Evolutionary conservation across 2,888 invertebrate genomes (phyloP).

Genomic region (Epinotia bilunana): DNA sequence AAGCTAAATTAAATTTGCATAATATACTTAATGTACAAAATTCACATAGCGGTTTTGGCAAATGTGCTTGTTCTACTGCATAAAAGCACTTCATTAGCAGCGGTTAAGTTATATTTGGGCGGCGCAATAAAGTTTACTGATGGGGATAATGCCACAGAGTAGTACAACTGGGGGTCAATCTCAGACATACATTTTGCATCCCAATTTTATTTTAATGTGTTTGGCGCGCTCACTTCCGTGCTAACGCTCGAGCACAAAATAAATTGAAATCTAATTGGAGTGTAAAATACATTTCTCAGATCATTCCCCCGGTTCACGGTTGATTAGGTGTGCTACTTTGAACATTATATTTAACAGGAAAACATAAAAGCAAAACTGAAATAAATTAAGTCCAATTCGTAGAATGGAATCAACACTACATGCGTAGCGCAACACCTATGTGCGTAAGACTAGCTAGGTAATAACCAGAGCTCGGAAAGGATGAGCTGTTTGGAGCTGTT

Average conservation of each 20-base stretch:
- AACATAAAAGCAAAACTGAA: neutral
- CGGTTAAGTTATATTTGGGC: conserved; percentile 30
- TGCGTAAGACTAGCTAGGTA: too few relatives aligned
- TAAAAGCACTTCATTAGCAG: conserved; percentile 41
- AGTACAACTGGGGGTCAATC: neutral
- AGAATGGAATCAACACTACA: too few relatives aligned
- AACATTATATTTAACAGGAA: neutral
- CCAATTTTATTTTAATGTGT: neutral
- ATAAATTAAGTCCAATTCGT: too few relatives aligned
- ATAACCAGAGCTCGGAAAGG: too few relatives aligned
- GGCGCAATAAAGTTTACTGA: conserved; percentile 15
- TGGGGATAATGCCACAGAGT: conserved; percentile 17
- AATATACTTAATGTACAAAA: conserved; percentile 35
- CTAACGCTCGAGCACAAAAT: neutral
- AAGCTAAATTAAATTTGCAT: conserved; percentile 37
- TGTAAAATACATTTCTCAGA: neutral
- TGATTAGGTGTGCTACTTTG: neutral
- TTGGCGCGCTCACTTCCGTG: neutral
- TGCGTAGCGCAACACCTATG: too few relatives aligned
- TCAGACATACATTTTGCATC: neutral
- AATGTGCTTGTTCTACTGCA: conserved; percentile 34
- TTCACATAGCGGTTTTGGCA: conserved; percentile 37
- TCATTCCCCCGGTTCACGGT: neutral
- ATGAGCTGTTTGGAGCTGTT: too few relatives aligned
- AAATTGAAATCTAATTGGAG: neutral